Evolutionary conservation across 2,797 vertebrate genomes (phyloP), one percentile per base, ranked within the genome.

Genomic region (Adelosebastes latens): DNA sequence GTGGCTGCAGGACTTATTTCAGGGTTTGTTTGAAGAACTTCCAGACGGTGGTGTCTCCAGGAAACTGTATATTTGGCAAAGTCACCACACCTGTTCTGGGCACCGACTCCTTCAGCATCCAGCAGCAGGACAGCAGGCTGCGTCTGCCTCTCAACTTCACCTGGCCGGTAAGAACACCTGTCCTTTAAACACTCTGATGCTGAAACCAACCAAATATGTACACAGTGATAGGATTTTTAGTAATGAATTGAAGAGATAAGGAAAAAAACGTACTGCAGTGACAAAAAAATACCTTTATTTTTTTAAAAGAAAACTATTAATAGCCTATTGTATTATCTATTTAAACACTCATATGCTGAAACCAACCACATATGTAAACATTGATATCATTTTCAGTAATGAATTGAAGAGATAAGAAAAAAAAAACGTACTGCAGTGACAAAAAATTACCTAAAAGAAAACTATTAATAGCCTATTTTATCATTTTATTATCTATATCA

Each of bases 1-100:
- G 95, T 6, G 95, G 97, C 87, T 99, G 99, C 95, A 95, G 97
- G 94, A 99, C 98, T 91, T 99, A 98, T 96, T 99, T 99, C 94
- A 96, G 95, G 82, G 95, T 99, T 76, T 99, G 98, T 93, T 91
- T 99, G 81, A 99, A 98, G 95, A 98, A 99, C 91, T 99, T 96
- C 90, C 98, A 99, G 94, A 82, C 94, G 18, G 96, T 97, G 65
- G 95, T 98, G 75, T 97, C 97, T n/a, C 97, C 97, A 2, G 98
- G 97, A 65, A 89, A 95, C 77, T 99, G 97, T 86, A 96, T 97
- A 77, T 99, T 99, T 89, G 99, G 97, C 71, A 96, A 88, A 67
- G 93, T 94, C 84, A 90, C 94, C 87, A 99, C 98, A 79, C 97
- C 98, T n/a, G 95, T 99, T 24, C 89, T 99, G 92, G 98, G 98